Conservation (phyloP, 2,888 invertebrate species). For the Pterostichus madidus region DNA sequence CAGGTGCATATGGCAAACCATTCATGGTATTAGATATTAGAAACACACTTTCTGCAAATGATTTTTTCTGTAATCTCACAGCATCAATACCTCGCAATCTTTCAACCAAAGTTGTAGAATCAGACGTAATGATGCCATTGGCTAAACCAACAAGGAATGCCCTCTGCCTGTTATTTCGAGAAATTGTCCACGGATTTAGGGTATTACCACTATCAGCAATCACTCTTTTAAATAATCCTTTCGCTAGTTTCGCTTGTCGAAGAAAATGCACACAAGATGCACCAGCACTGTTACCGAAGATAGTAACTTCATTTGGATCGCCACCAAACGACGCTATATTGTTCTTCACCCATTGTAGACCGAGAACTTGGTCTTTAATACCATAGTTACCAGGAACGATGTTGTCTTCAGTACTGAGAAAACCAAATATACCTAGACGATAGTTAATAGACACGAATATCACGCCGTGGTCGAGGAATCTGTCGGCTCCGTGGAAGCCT, state of each 20-base stretch:
- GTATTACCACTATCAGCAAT: slow-evolving; percentile 6
- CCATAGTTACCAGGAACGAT: slow-evolving; percentile 45
- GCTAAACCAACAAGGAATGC: neutral
- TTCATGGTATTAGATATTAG: too few species aligned
- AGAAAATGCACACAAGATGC: slow-evolving; percentile 29
- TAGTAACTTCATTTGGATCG: slow-evolving; percentile 46
- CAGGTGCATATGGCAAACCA: too few species aligned
- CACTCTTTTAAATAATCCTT: slow-evolving; percentile 11
- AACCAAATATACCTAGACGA: slow-evolving; percentile 35
- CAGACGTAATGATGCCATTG: neutral
- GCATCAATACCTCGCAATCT: neutral
- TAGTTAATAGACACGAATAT: slow-evolving; percentile 18
- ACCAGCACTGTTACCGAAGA: slow-evolving; percentile 52
- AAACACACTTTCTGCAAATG: too few species aligned
- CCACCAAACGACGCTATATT: slow-evolving; percentile 50
- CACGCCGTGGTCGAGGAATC: slow-evolving; percentile 21
- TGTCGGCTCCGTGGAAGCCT: slow-evolving; percentile 12
- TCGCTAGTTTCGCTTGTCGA: slow-evolving; percentile 1
- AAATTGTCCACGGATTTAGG: slow-evolving; percentile 9
- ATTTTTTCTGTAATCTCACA: too few species aligned
- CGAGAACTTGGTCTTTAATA: slow-evolving; percentile 56
- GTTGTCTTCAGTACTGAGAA: slow-evolving; percentile 26
- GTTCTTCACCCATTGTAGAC: slow-evolving; percentile 44
- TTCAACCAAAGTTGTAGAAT: slow-evolving; percentile 3
- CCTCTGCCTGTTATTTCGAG: neutral